Evolutionary conservation across 2,797 vertebrate genomes (phyloP), one percentile per base, ranked within the genome.

Genomic region (Odontamblyopus rebecca): DNA sequence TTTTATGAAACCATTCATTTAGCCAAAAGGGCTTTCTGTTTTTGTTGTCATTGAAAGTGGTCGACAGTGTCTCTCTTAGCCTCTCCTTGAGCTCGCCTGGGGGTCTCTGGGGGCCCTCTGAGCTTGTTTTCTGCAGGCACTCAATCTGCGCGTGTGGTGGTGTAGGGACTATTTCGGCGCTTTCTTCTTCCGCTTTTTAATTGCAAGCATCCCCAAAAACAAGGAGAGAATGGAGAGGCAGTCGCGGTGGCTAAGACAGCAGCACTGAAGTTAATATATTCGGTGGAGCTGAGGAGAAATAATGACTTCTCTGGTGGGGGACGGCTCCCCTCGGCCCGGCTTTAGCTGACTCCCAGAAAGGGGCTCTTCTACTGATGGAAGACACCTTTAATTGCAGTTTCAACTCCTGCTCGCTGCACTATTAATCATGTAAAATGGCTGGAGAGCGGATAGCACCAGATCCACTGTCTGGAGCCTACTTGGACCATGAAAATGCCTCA

Each of bases 121-220:
- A 83, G 79, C 85, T 88, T 89, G 87, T 91, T 90, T 89, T 89
- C 76, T 85, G 69, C 75, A 75, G 65, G 84, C 79, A 81, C 81
- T 88, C 81, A 83, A 82, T 87, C 84, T 80, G 68, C 72, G 2
- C 5, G 75, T 70, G 65, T 93, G 89, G 27, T 62, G 88, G 85
- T 88, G 80, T 80, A 89, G 50, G 83, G 81, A 82, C 82, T 87
- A 85, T 93, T 94, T 81, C 70, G 86, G 82, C 89, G 84, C 89
- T 93, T 90, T 93, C 94, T 95, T 95, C 93, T 95, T 93, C 92
- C 89, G 86, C 88, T 54, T 88, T 86, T 60, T 96, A 96, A 96
- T 96, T 96, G 92, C 90, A 89, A 93, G 76, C 88, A 89, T 92
- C 88, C 91, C 87, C 35, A 85, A 81, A 78, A 89, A 85, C 74